phyloP scores from a whole-genome alignment of 2,888 invertebrate species.

The Baronia brevicornis region DNA sequence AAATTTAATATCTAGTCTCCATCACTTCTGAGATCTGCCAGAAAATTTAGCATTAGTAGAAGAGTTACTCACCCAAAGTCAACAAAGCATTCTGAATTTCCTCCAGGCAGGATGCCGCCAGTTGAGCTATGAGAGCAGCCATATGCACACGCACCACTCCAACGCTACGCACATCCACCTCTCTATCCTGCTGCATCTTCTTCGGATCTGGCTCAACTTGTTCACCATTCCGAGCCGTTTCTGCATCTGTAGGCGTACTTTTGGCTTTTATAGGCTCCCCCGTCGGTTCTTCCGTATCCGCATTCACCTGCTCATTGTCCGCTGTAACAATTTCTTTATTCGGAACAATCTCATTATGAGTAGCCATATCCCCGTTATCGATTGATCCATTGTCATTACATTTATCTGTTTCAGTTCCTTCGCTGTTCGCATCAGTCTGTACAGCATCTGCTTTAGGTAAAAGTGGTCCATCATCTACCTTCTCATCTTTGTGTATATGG shows the following conservation, averaged over 20 bases:
- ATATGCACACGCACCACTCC: conserved; percentile 82
- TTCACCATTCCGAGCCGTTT: neutral
- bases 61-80: conserved; percentile 54
- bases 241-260: neutral
- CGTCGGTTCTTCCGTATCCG: neutral
- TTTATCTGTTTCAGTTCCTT: neutral
- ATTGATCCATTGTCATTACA: no score
- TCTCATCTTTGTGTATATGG: conserved; percentile 1
- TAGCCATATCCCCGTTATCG: no score
- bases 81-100: conserved; percentile 84
- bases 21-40: no score
- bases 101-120: conserved; percentile 81
- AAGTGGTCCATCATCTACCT: no score
- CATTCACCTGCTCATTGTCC: neutral
- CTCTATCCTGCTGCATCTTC: neutral
- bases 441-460: no score
- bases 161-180: conserved; percentile 53
- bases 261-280: neutral
- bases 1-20: no score
- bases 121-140: conserved; percentile 82
- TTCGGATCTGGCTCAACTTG: neutral
- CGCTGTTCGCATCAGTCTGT: neutral
- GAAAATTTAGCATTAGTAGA: no score
- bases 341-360: no score
- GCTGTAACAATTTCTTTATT: no score